Conservation (phyloP, 2,113 vertebrate genomes). For the Albula goreensis region DNA sequence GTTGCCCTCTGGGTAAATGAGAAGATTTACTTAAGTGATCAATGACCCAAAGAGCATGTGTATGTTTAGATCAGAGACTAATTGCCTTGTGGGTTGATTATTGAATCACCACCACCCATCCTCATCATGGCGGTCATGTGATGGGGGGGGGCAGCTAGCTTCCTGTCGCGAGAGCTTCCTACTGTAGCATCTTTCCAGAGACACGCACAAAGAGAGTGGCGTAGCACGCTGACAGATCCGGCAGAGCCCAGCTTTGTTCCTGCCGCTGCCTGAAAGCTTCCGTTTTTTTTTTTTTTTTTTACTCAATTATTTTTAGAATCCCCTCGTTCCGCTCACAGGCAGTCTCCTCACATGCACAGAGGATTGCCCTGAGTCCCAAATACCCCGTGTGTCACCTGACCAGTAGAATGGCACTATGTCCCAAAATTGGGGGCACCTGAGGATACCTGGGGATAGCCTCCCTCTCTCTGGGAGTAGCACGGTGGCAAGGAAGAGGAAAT, state of each 20-base stretch:
- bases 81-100: slow-evolving; percentile 64
- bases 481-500: too few relatives aligned
- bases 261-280: neutral
- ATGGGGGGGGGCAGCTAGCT: neutral
- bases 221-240: neutral
- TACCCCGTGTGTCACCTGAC: slow-evolving; percentile 38
- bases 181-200: neutral
- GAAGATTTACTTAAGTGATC: neutral
- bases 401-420: slow-evolving; percentile 44
- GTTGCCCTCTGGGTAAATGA: neutral
- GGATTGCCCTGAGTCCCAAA: neutral
- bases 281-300: neutral
- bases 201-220: neutral
- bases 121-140: neutral
- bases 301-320: slow-evolving; percentile 17
- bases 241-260: neutral
- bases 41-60: neutral
- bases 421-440: neutral
- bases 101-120: slow-evolving; percentile 32
- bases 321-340: slow-evolving; percentile 22
- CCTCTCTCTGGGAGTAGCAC: too few relatives aligned
- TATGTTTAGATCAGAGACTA: slow-evolving; percentile 52
- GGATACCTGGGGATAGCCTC: neutral
- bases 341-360: slow-evolving; percentile 38
- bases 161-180: neutral